These are phyloP conservation scores for Colistium nudipinnis DNA, from an alignment of 2,113 vertebrate species.

Conservation along the genomic window DNA sequence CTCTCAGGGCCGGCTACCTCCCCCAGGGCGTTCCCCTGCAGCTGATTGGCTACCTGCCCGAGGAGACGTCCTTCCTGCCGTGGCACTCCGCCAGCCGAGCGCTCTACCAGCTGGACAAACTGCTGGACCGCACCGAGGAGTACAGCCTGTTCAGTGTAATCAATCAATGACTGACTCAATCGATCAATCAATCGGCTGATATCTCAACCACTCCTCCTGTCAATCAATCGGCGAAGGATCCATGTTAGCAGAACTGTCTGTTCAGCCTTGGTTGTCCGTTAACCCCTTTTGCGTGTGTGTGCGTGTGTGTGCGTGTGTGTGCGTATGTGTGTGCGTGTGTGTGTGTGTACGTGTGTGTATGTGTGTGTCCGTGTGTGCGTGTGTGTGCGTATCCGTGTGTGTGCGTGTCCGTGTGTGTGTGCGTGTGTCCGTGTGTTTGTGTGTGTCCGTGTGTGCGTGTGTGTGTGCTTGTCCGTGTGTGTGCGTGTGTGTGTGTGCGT, in stretches of 20 bases:
- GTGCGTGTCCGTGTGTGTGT: constrained; percentile 31
- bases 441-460: constrained; percentile 35
- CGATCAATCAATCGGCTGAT: constrained; percentile 8
- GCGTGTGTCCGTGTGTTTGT: constrained; percentile 24
- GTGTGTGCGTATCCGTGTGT: constrained; percentile 32
- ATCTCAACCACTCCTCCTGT: constrained; percentile 8
- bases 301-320: constrained; percentile 21
- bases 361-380: constrained; percentile 31
- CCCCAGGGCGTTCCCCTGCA: constrained; percentile 94
- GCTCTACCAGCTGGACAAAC: constrained; percentile 96
- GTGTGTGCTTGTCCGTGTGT: constrained; percentile 23
- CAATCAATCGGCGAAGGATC: not conserved
- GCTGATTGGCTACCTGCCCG: constrained; percentile 93
- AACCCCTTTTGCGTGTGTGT: constrained; percentile 13
- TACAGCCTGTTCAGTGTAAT: constrained; percentile 96
- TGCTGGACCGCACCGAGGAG: constrained; percentile 94
- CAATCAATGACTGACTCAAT: constrained; percentile 13
- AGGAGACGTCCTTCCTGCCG: constrained; percentile 95
- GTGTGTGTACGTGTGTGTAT: constrained; percentile 22
- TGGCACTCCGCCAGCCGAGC: constrained; percentile 96
- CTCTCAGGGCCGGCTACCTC: constrained; percentile 92
- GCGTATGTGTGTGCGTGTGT: constrained; percentile 35
- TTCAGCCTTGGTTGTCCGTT: not conserved
- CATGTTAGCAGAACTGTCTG: not conserved
- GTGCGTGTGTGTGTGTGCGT: constrained; percentile 33